These are phyloP conservation scores for Delichon dasypus DNA, from an alignment of 2,797 vertebrate genomes.

Conservation along the genomic window DNA sequence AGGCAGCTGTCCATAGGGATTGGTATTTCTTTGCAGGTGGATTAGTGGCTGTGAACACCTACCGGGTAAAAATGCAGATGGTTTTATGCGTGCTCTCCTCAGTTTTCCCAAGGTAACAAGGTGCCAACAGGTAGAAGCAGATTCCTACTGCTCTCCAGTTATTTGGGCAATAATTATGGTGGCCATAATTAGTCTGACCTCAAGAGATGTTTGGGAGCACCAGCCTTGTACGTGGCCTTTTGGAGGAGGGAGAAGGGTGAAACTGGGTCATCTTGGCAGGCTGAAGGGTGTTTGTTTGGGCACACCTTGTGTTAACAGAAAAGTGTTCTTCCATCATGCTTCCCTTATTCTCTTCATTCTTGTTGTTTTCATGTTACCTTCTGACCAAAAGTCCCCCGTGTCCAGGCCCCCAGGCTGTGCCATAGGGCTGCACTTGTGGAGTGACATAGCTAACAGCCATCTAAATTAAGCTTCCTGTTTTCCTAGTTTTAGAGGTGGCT, in stretches of 20 bases:
- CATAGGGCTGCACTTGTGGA: fast-evolving
- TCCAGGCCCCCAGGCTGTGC: background rate
- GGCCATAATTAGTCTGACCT: conserved; percentile 1
- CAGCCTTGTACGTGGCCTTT: background rate
- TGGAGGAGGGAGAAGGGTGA: background rate
- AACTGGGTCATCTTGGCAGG: background rate
- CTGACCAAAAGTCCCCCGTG: background rate
- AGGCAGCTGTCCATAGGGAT: background rate
- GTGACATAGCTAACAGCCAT: fast-evolving
- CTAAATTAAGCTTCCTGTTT: background rate
- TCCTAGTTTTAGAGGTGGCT: background rate
- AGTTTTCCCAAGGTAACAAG: background rate
- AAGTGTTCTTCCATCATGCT: background rate
- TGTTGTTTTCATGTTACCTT: background rate
- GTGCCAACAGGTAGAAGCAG: background rate
- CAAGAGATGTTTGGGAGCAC: background rate
- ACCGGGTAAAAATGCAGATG: background rate
- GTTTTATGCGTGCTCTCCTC: background rate
- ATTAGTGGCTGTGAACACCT: background rate
- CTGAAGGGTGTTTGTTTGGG: background rate
- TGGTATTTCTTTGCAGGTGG: background rate
- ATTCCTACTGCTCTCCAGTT: conserved; percentile 2
- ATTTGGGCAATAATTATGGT: background rate
- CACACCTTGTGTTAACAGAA: background rate
- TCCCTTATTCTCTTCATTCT: background rate